A percentile compares a stretch with the other conserved stretches of the same genome.
phyloP scores from a whole-genome alignment of 1,140 invertebrate genomes.

The Acromyrmex heyeri region DNA sequence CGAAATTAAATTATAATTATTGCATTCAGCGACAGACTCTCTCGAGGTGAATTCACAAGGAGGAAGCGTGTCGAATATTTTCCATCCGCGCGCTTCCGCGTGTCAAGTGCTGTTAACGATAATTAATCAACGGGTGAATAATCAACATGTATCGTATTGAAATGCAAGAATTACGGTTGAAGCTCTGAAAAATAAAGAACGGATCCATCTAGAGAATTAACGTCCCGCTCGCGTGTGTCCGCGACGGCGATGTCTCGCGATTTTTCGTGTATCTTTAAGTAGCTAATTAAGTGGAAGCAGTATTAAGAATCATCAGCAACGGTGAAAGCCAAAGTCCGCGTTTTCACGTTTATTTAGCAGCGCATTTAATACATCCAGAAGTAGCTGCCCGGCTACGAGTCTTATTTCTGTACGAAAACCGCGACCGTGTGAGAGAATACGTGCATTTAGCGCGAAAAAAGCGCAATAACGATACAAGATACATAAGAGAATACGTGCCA shows the following conservation, averaged over 20 bases:
- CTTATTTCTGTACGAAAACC: slow-evolving; percentile 12
- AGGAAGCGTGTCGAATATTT: not conserved
- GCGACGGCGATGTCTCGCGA: slow-evolving; percentile 21
- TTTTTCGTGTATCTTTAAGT: slow-evolving; percentile 60
- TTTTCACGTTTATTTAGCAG: not conserved
- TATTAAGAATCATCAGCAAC: slow-evolving; percentile 13
- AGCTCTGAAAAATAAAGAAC: slow-evolving; percentile 75
- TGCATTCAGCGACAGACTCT: slow-evolving; percentile 40
- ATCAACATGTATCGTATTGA: slow-evolving; percentile 49
- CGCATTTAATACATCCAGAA: slow-evolving; percentile 12
- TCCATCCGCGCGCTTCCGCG: not conserved
- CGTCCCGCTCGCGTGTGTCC: slow-evolving; percentile 24
- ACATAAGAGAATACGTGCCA: slow-evolving; percentile 16
- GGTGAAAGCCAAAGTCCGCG: not conserved
- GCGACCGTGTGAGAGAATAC: not conserved
- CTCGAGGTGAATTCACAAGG: slow-evolving; percentile 40
- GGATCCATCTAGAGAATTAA: slow-evolving; percentile 50
- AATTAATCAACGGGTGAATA: slow-evolving; percentile 41
- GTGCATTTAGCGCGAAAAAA: slow-evolving; percentile 11
- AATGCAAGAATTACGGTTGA: slow-evolving; percentile 68
- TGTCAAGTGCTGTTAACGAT: slow-evolving; percentile 43
- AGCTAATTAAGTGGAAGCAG: slow-evolving; percentile 39
- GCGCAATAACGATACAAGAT: not conserved
- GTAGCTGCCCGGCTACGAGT: not conserved
- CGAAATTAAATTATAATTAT: slow-evolving; percentile 4